Percentiles rank a stretch among this genome's conserved stretches.
phyloP scores from a whole-genome alignment of 2,888 invertebrate genomes.

The Lepidochitona cinerea region DNA sequence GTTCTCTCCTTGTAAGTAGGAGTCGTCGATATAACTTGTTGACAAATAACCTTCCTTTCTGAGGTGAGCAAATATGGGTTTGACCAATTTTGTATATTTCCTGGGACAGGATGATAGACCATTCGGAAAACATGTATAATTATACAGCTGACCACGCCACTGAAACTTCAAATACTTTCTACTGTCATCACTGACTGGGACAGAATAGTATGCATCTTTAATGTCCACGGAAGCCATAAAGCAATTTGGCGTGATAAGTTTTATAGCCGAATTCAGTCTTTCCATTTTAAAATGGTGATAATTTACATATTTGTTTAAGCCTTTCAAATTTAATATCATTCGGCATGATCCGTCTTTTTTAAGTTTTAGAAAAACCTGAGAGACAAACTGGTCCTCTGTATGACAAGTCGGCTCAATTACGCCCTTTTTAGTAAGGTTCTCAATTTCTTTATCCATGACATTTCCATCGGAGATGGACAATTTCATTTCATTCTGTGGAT shows the following conservation, averaged over 20 bases:
- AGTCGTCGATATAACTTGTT: constrained; percentile 6
- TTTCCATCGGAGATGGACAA: neutral
- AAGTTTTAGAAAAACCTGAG: neutral
- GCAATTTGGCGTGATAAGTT: neutral
- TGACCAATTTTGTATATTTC: constrained; percentile 30
- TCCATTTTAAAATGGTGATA: constrained; percentile 9
- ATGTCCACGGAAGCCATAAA: neutral
- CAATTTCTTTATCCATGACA: constrained; percentile 16
- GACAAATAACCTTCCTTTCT: constrained; percentile 16
- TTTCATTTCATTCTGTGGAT: neutral
- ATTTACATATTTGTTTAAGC: neutral
- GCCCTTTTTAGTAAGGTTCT: neutral
- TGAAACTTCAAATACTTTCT: constrained; percentile 15
- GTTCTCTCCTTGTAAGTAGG: neutral
- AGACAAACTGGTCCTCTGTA: neutral
- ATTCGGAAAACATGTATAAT: constrained; percentile 19
- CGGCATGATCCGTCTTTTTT: neutral
- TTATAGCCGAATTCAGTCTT: neutral
- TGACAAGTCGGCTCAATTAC: neutral
- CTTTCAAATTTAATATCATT: constrained; percentile 1
- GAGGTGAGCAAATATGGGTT: constrained; percentile 18
- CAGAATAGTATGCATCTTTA: constrained; percentile 1
- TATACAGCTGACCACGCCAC: neutral
- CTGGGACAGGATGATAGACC: constrained; percentile 17
- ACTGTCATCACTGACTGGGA: neutral